Base-by-base conservation (phyloP, 2,797 vertebrate genomes). In the Sus cebifrons region DNA sequence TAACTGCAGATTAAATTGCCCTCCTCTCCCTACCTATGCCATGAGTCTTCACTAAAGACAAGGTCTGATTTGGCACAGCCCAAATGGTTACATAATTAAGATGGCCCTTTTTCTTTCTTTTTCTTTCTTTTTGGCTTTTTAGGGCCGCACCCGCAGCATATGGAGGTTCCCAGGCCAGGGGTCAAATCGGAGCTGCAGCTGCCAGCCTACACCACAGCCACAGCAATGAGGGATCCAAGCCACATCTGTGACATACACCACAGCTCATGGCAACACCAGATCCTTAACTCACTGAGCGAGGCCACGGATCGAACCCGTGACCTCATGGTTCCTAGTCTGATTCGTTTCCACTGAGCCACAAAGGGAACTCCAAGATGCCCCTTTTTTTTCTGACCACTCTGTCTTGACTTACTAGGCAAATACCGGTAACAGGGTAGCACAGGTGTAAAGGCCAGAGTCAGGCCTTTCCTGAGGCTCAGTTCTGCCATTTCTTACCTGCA, bases 1-100 rank as follows among this genome's bases (percentile, higher is more conserved):
- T 75, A 93, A 65, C 29, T 91, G 71, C 32, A 94, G n/a, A 67
- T 95, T 91, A 86, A 94, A 82, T 27, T 83, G n/a, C 52, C 29
- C 6, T 56, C 49, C 44, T 27, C 75, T 88, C 44, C n/a, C 8
- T 15, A 36, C 9, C 64, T 86, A 29, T 65, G 89, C 58, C 12
- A n/a, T 10, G 60, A 67, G 44, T 88, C n/a, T 25, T 62, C 85
- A 83, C 40, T 32, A 21, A 87, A 68, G 82, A 95, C 44, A 73
- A 78, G 75, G 18, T 21, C 62, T 78, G 44, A 32, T 54, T 32
- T 82, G 90, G 44, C 44, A 49, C 44, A 49, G 71, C 68, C n/a
- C 27, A 64, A 40, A 88, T 67, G 4, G 52, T 74, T 92, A 52
- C 40, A 29, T 67, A 89, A 86, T 49, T 54, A 54, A 79, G n/a